phyloP scores from a whole-genome alignment of 1,140 invertebrate genomes.

The Spodoptera litura region DNA sequence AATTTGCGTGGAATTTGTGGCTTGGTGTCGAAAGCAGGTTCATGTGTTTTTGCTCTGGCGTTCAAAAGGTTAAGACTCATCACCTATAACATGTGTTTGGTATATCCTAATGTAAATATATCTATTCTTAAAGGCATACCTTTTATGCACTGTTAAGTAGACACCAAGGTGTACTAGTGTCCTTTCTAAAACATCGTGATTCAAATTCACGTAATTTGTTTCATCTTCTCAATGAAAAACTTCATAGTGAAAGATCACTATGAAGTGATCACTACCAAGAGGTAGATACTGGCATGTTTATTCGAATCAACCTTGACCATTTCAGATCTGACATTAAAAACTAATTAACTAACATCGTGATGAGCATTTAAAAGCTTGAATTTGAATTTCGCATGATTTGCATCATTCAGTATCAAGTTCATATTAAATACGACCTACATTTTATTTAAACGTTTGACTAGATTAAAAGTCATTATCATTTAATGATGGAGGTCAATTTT shows the following conservation, averaged over 20 bases:
- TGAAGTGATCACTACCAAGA: too few species aligned
- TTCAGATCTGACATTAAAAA: conserved; percentile 40
- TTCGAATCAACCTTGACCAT: conserved; percentile 23
- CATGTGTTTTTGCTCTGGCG: too few species aligned
- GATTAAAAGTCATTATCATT: background rate
- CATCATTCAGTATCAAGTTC: conserved; percentile 14
- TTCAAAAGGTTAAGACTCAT: too few species aligned
- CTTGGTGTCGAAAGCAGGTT: too few species aligned
- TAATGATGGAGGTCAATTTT: background rate
- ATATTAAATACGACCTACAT: conserved; percentile 11
- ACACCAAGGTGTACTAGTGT: too few species aligned
- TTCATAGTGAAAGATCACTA: background rate
- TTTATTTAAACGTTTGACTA: background rate
- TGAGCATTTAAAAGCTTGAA: conserved; percentile 15
- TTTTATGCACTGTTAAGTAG: too few species aligned
- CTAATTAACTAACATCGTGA: conserved; percentile 38
- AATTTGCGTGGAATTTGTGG: too few species aligned
- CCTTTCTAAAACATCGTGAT: background rate
- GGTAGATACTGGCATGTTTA: background rate
- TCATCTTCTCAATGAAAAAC: background rate
- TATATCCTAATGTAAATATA: too few species aligned
- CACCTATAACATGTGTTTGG: too few species aligned
- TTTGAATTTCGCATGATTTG: background rate
- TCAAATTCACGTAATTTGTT: background rate
- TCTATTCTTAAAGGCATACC: too few species aligned